Evolutionary conservation across 2,888 invertebrate species (phyloP).

Genomic region (Lingula anatina): DNA sequence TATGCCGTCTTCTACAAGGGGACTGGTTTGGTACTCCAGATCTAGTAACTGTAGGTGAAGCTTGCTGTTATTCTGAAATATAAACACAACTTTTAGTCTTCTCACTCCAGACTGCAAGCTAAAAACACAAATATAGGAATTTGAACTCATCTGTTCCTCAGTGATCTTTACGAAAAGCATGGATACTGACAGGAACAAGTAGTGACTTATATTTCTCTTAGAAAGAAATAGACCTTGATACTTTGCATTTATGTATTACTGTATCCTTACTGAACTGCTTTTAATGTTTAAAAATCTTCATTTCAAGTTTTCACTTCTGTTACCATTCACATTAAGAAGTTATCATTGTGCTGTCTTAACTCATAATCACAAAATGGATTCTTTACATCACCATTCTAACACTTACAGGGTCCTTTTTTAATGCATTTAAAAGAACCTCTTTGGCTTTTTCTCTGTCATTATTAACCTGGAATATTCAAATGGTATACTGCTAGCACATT

Average conservation of each 20-base stretch:
- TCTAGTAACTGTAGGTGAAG: constrained; percentile 86
- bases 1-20: constrained; percentile 63
- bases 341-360: neutral
- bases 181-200: too few species aligned
- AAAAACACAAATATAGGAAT: too few species aligned
- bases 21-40: constrained; percentile 67
- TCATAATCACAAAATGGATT: neutral
- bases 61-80: constrained; percentile 66
- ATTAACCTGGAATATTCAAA: constrained; percentile 52
- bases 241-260: too few species aligned
- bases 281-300: too few species aligned
- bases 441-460: constrained; percentile 59
- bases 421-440: constrained; percentile 68
- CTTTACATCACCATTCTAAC: neutral
- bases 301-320: too few species aligned
- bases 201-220: too few species aligned
- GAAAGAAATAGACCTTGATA: too few species aligned
- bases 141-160: too few species aligned
- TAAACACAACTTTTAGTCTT: constrained; percentile 1
- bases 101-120: too few species aligned
- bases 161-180: too few species aligned
- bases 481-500: too few species aligned
- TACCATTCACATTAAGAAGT: constrained; percentile 4
- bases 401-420: constrained; percentile 66
- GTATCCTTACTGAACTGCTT: too few species aligned